These are phyloP conservation scores for Melinopterus prodromus DNA, from an alignment of 2,888 invertebrate species.

Conservation along the genomic window DNA sequence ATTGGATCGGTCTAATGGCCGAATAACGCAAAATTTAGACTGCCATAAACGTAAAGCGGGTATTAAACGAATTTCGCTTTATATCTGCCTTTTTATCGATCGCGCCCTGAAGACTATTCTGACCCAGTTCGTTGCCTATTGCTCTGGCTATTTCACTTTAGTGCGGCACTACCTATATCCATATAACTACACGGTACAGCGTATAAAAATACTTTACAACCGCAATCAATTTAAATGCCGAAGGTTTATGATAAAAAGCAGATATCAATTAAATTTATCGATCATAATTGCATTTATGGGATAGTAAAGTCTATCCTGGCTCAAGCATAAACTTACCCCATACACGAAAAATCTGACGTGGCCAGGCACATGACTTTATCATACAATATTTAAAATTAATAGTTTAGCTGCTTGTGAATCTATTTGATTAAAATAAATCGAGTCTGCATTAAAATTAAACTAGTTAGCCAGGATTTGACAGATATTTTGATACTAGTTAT, in stretches of 20 bases:
- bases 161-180: neutral
- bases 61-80: conserved; percentile 4
- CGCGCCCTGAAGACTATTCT: neutral
- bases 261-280: neutral
- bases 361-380: too few species aligned
- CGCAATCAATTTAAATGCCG: neutral
- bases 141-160: neutral
- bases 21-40: neutral
- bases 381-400: too few species aligned
- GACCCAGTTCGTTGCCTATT: neutral
- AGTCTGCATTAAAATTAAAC: too few species aligned
- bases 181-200: neutral
- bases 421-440: too few species aligned
- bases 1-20: neutral
- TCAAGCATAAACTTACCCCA: neutral
- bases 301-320: neutral
- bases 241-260: neutral
- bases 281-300: neutral
- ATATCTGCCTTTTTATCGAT: neutral
- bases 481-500: too few species aligned
- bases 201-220: neutral
- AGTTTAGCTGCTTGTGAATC: too few species aligned
- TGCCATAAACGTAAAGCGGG: neutral
- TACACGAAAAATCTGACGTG: too few species aligned
- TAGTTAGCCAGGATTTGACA: too few species aligned